These are phyloP conservation scores for Halichoerus grypus DNA, from an alignment of 2,113 vertebrate genomes.

Conservation along the genomic window DNA sequence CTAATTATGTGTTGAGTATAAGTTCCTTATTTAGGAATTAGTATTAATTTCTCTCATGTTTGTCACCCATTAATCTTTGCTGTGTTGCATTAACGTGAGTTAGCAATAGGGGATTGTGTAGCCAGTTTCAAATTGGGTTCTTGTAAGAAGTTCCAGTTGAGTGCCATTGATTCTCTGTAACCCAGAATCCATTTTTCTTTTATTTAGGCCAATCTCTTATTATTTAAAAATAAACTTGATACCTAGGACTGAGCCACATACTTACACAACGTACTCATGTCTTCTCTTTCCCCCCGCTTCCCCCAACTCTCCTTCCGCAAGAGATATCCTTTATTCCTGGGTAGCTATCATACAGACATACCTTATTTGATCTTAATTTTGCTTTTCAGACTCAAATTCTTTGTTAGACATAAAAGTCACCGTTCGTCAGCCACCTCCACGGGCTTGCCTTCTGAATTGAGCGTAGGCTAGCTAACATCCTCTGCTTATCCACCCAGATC, in stretches of 20 bases:
- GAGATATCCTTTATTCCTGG: neutral
- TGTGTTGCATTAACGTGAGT: neutral
- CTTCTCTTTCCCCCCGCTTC: no score
- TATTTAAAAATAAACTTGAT: neutral
- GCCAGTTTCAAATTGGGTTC: neutral
- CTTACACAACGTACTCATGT: neutral
- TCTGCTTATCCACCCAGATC: neutral
- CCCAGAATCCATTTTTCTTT: neutral
- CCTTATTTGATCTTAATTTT: neutral
- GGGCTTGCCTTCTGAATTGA: neutral
- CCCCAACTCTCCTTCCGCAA: neutral
- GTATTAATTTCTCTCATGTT: neutral
- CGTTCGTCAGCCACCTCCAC: neutral
- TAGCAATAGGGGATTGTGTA: neutral
- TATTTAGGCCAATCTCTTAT: neutral
- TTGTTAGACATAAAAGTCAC: neutral
- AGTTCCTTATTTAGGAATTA: conserved; percentile 45
- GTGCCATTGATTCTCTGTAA: neutral
- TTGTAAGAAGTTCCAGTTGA: conserved; percentile 8
- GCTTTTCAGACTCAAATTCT: conserved; percentile 24
- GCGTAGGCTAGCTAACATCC: neutral
- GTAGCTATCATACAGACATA: neutral
- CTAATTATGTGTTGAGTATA: neutral
- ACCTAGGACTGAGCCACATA: neutral
- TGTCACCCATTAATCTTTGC: neutral